Percentiles rank a stretch among this genome's conserved stretches.
These are phyloP conservation scores for Mamestra configurata DNA, from an alignment of 1,140 invertebrate genomes.

Conservation along the genomic window DNA sequence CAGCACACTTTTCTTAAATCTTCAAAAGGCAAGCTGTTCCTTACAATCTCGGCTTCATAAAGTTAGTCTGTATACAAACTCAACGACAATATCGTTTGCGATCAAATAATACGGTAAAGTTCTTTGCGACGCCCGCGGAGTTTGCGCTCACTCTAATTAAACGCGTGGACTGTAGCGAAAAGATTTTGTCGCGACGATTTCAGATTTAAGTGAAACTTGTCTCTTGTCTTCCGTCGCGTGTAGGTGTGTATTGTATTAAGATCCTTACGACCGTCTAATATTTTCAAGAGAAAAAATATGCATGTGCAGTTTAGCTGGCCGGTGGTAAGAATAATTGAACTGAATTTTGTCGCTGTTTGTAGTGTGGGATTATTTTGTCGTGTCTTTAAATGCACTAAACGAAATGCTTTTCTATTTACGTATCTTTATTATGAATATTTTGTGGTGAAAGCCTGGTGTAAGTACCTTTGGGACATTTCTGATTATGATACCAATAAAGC, in stretches of 20 bases:
- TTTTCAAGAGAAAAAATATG: constrained; percentile 8
- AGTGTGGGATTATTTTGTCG: constrained; percentile 6
- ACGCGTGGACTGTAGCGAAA: constrained; percentile 60
- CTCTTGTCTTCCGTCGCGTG: constrained; percentile 72
- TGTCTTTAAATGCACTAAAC: neutral
- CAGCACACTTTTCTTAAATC: neutral
- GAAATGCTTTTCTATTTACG: neutral
- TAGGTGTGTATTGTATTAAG: constrained; percentile 78
- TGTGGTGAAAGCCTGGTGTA: neutral
- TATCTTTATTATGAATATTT: neutral
- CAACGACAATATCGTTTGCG: constrained; percentile 24
- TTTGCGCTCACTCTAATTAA: constrained; percentile 55
- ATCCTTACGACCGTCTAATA: constrained; percentile 47
- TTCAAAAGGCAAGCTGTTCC: neutral
- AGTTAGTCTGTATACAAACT: constrained; percentile 37
- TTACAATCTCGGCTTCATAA: constrained; percentile 19
- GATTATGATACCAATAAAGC: no score
- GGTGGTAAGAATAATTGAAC: constrained; percentile 1
- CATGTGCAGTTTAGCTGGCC: neutral
- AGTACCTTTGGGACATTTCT: no score
- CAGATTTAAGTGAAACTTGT: constrained; percentile 82
- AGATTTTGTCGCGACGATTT: constrained; percentile 77
- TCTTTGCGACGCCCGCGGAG: constrained; percentile 6
- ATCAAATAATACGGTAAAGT: constrained; percentile 37
- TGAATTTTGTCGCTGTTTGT: constrained; percentile 1